A percentile compares a stretch with the other conserved stretches of the same genome.
phyloP scores from a whole-genome alignment of 2,797 vertebrate species.

The Etheostoma nigrum region DNA sequence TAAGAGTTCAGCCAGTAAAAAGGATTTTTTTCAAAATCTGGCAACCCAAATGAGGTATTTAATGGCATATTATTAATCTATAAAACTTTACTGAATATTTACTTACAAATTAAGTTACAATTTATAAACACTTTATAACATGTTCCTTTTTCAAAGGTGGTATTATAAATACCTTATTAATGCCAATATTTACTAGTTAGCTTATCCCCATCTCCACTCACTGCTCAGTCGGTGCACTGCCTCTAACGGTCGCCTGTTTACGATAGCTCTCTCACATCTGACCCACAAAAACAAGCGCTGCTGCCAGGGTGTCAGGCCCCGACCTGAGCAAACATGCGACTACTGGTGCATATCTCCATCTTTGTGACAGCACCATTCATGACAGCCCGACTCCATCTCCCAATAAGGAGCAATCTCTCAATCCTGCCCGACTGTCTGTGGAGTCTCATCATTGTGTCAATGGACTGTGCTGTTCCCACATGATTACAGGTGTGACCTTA shows the following conservation, averaged over 20 bases:
- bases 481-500: constrained; percentile 82
- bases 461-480: constrained; percentile 76
- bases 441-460: constrained; percentile 78
- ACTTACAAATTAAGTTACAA: background rate
- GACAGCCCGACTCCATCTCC: constrained; percentile 69
- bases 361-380: constrained; percentile 65
- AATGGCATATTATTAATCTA: background rate
- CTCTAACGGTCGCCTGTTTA: constrained; percentile 17
- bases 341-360: constrained; percentile 64
- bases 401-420: constrained; percentile 77
- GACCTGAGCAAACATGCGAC: constrained; percentile 51
- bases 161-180: background rate
- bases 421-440: constrained; percentile 56
- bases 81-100: background rate
- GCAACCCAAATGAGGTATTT: background rate
- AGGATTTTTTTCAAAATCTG: background rate
- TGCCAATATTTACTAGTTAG: background rate
- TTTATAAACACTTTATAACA: background rate
- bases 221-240: background rate
- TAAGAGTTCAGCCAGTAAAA: background rate
- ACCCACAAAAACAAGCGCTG: constrained; percentile 32
- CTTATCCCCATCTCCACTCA: background rate
- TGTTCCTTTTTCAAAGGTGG: background rate
- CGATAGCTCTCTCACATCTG: constrained; percentile 21
- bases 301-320: constrained; percentile 34